Evolutionary conservation across 2,888 invertebrate species (phyloP).

Genomic region (Idaea dimidiata): DNA sequence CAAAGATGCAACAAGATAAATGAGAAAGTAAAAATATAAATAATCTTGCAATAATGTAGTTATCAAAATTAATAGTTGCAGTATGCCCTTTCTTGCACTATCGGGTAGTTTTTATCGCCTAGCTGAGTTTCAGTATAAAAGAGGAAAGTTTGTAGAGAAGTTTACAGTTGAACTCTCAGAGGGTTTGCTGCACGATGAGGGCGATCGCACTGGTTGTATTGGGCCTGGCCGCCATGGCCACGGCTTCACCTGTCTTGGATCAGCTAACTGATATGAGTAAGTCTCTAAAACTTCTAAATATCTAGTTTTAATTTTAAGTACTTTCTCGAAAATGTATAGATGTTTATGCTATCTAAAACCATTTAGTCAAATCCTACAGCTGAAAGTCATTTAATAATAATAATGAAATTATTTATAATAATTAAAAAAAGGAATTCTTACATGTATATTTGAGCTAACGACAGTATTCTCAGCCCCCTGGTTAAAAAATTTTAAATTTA

Average conservation of each 20-base stretch:
- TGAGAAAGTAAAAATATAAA: background rate
- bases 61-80: background rate
- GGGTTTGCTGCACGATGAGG: conserved; percentile 62
- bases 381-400: too few relatives aligned
- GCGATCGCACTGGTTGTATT: conserved; percentile 49
- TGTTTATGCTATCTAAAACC: too few relatives aligned
- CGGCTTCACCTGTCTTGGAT: conserved; percentile 57
- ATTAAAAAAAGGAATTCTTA: too few relatives aligned
- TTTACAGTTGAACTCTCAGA: conserved; percentile 54
- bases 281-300: too few relatives aligned
- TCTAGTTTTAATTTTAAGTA: background rate
- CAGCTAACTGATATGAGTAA: conserved; percentile 50
- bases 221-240: conserved; percentile 59
- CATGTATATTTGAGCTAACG: too few relatives aligned
- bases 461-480: too few relatives aligned
- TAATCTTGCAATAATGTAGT: conserved; percentile 1
- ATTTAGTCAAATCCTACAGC: too few relatives aligned
- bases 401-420: too few relatives aligned
- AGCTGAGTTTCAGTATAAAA: background rate
- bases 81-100: background rate
- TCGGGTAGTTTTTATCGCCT: background rate
- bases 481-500: too few relatives aligned
- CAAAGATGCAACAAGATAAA: background rate
- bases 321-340: background rate
- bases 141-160: background rate